Percentiles rank a stretch among this genome's conserved stretches.
Evolutionary conservation across 2,113 vertebrate species (phyloP).

Genomic region (Lampris incognitus): DNA sequence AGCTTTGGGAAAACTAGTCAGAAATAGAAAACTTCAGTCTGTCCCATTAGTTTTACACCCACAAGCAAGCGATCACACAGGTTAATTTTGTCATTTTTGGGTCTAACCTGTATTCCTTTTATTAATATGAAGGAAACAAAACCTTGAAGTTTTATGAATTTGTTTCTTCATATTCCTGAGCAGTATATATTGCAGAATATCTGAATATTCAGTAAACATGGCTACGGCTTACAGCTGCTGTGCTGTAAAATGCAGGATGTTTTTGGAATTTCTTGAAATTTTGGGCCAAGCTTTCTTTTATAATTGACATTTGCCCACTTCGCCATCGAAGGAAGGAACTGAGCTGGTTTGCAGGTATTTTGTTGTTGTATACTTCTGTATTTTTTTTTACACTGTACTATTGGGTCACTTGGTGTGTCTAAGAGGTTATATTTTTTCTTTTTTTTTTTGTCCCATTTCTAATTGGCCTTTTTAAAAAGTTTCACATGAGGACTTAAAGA

Average conservation of each 20-base stretch:
- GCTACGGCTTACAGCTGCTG: too few species aligned
- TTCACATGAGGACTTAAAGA: conserved; percentile 4
- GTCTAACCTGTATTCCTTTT: not conserved
- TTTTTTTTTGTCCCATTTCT: conserved; percentile 20
- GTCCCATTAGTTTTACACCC: not conserved
- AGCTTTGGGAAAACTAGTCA: not conserved
- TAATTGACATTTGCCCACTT: too few species aligned
- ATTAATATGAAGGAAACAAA: not conserved
- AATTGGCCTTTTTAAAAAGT: not conserved
- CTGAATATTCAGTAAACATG: too few species aligned
- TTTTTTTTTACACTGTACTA: not conserved
- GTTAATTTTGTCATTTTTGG: not conserved
- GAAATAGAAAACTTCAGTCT: not conserved
- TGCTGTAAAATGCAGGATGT: too few species aligned
- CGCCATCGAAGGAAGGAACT: too few species aligned
- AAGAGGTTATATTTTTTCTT: not conserved
- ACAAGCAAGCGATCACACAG: not conserved
- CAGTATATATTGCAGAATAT: too few species aligned
- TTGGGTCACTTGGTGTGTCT: too few species aligned
- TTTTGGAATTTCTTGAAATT: too few species aligned
- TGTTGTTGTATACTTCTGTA: not conserved
- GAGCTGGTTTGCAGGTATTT: too few species aligned
- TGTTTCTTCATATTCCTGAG: not conserved
- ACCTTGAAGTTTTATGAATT: not conserved
- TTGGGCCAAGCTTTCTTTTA: too few species aligned